Evolutionary conservation across 1,140 invertebrate genomes (phyloP), one percentile per base, ranked within the genome.

Genomic region (Trichonephila clavipes): DNA sequence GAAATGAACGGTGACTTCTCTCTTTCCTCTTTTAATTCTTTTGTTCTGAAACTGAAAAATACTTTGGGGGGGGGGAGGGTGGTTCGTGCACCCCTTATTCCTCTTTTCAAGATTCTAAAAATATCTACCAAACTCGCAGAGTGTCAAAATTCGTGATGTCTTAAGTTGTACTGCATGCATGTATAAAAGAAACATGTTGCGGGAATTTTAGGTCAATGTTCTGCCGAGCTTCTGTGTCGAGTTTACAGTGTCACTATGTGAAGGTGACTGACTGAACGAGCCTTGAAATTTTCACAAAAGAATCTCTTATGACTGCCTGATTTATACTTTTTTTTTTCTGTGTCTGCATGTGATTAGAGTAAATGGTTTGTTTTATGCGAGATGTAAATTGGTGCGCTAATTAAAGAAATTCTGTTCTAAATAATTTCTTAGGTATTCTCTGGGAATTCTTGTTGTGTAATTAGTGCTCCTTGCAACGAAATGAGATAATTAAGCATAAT

Each of bases 241-340:
- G 91, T 86, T 92, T 87, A 87, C 59, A 92, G 91, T 86, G 91
- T 92, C 91, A 92, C 91, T 92, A 59, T 92, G 91, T 72, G 34
- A 92, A 87, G 91, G 91, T 92, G n/a, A 81, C 87, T 14, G 69
- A 77, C 14, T 83, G 82, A 58, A 83, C 51, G 0, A 77, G 69
- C 69, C 69, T 77, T 77, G 69, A 77, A 77, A 34, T 77, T 77
- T 77, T 77, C 16, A 77, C 69, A 34, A 69, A 69, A 69, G 64
- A 69, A 28, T 8, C 64, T 3, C 24, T 28, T 69, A 24, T 69
- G 3, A 24, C 64, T 69, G 21, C 64, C n/a, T 69, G 21, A 12
- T 24, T 21, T 69, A 24, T 69, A 24, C 10, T 12, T 12, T 24
- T 69, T 69, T 66, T 24, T 0, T 3, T 24, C n/a, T 69, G 4